A percentile compares a stretch with the other conserved stretches of the same genome.
Evolutionary conservation across 2,113 vertebrate species (phyloP).

Genomic region (Rhinogobius similis): DNA sequence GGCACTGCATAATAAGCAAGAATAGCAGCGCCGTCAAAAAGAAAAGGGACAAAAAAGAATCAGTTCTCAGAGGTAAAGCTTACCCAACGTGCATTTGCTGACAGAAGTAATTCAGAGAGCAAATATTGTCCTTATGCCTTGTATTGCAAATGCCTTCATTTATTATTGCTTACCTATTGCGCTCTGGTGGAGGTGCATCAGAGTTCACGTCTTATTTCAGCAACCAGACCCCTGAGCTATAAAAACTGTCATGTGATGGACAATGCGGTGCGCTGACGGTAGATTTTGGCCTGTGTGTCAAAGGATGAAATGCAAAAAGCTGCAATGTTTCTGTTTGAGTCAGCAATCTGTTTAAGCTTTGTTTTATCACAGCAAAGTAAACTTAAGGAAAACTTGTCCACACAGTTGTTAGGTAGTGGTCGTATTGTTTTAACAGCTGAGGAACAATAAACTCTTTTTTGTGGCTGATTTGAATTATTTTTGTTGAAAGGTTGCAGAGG

Average conservation of each 20-base stretch:
- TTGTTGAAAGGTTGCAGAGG: too few relatives aligned
- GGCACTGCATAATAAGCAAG: constrained; percentile 76
- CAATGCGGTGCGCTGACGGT: constrained; percentile 53
- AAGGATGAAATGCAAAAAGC: constrained; percentile 39
- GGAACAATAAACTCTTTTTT: not conserved
- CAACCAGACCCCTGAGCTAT: constrained; percentile 38
- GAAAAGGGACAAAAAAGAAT: constrained; percentile 25
- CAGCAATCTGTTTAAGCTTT: constrained; percentile 57
- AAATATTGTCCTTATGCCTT: constrained; percentile 59
- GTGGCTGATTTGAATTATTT: not conserved
- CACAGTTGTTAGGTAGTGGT: too few relatives aligned
- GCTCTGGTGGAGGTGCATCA: constrained; percentile 47
- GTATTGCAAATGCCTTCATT: constrained; percentile 52
- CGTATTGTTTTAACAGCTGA: too few relatives aligned
- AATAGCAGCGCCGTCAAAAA: constrained; percentile 52
- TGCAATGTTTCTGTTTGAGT: constrained; percentile 43
- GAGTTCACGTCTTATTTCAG: constrained; percentile 55
- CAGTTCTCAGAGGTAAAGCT: constrained; percentile 36
- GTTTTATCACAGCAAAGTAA: not conserved
- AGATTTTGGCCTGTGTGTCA: constrained; percentile 38
- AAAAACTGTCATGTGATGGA: constrained; percentile 52
- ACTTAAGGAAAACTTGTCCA: not conserved
- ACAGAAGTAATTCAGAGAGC: constrained; percentile 60
- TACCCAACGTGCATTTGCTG: constrained; percentile 60
- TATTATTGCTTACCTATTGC: constrained; percentile 63